phyloP scores from a whole-genome alignment of 2,113 vertebrate genomes.

The Mobula birostris region DNA sequence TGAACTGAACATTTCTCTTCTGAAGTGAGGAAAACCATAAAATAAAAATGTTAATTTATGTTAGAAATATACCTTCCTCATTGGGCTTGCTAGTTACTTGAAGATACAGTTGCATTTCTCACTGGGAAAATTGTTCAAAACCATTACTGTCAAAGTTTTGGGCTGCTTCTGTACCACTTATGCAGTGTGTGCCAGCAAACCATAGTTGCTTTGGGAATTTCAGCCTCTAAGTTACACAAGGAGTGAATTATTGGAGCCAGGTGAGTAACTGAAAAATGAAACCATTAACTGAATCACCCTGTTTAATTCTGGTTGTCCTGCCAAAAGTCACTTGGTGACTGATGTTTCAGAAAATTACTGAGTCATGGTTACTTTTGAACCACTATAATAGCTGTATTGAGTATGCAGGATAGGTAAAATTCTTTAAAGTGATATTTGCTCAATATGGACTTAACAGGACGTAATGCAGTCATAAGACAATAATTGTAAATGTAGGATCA shows the following conservation, averaged over 20 bases:
- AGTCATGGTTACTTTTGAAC: conserved; percentile 10
- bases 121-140: neutral
- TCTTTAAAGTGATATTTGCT: neutral
- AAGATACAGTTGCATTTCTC: neutral
- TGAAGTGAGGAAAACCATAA: neutral
- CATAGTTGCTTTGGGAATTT: neutral
- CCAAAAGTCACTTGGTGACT: conserved; percentile 23
- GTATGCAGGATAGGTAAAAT: neutral
- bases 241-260: neutral
- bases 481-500: neutral
- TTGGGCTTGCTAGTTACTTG: neutral
- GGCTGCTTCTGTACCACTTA: neutral
- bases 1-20: neutral
- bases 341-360: neutral
- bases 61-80: neutral
- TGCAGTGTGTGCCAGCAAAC: neutral
- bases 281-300: conserved; percentile 14
- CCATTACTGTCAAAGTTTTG: neutral
- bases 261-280: conserved; percentile 19
- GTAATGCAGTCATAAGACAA: neutral
- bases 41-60: neutral
- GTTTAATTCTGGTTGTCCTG: neutral
- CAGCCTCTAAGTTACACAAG: neutral
- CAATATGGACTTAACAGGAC: neutral
- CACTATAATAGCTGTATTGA: neutral